Percentiles rank a stretch among this genome's conserved stretches.
Conservation (phyloP, 2,797 vertebrate species). For the Spheniscus humboldti region DNA sequence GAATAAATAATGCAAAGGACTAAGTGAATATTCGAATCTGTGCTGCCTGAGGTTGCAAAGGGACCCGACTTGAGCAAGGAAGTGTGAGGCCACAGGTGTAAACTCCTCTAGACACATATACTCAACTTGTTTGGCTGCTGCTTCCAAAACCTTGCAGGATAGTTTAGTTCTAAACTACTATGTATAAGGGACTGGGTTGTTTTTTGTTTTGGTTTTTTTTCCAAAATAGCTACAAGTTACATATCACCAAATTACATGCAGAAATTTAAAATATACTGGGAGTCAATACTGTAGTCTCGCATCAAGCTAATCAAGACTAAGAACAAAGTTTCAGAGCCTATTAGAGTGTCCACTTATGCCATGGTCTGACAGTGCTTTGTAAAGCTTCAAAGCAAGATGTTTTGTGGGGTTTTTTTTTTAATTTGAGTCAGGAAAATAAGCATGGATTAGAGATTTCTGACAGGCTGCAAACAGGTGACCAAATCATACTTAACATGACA, state of each 20-base stretch:
- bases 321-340: too few relatives aligned
- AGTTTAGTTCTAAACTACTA: not conserved
- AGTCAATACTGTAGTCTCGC: too few relatives aligned
- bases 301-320: too few relatives aligned
- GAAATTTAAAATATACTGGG: too few relatives aligned
- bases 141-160: not conserved
- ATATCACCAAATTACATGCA: too few relatives aligned
- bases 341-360: too few relatives aligned
- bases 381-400: too few relatives aligned
- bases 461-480: not conserved
- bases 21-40: not conserved
- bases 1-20: not conserved
- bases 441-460: not conserved
- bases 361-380: too few relatives aligned
- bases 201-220: too few relatives aligned
- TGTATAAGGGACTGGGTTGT: not conserved
- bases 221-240: not conserved
- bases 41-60: not conserved
- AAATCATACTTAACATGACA: not conserved
- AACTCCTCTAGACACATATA: not conserved
- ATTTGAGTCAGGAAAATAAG: too few relatives aligned
- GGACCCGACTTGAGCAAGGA: not conserved
- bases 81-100: not conserved
- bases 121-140: not conserved
- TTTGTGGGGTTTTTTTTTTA: too few relatives aligned